A percentile compares a stretch with the other conserved stretches of the same genome.
phyloP scores from a whole-genome alignment of 2,888 invertebrate species.

The Lampropteryx suffumata region DNA sequence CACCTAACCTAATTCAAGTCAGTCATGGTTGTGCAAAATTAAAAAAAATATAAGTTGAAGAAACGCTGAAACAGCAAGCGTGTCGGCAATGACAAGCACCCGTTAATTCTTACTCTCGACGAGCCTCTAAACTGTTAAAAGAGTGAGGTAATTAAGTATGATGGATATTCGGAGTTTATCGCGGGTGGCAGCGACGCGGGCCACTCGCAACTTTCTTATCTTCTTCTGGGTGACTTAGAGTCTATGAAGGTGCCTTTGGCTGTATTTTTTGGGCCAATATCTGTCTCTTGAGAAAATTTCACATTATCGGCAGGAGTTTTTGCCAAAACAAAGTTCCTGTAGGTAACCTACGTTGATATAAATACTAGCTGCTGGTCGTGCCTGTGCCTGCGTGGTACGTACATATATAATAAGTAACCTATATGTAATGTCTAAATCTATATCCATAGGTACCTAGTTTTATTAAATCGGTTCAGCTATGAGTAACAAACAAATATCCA shows the following conservation, averaged over 20 bases:
- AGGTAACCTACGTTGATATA: not conserved
- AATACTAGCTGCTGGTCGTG: too few relatives aligned
- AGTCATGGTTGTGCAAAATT: constrained; percentile 40
- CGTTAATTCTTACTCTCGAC: constrained; percentile 64
- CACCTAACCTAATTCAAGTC: constrained; percentile 41
- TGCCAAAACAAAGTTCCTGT: constrained; percentile 8
- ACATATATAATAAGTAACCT: too few relatives aligned
- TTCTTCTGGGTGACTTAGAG: constrained; percentile 56
- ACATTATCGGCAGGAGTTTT: constrained; percentile 25
- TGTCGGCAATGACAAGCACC: constrained; percentile 62
- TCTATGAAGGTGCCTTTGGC: constrained; percentile 48
- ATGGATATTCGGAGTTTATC: constrained; percentile 77
- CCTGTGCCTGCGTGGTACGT: too few relatives aligned
- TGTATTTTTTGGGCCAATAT: constrained; percentile 48
- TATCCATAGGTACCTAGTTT: too few relatives aligned
- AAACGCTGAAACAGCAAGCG: constrained; percentile 57
- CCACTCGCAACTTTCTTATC: constrained; percentile 68
- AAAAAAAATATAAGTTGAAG: constrained; percentile 51
- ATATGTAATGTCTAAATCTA: too few relatives aligned
- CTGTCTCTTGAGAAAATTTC: constrained; percentile 33
- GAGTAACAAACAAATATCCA: too few relatives aligned
- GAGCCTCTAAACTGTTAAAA: constrained; percentile 70
- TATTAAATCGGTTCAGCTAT: too few relatives aligned
- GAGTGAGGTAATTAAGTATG: constrained; percentile 77
- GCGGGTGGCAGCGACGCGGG: constrained; percentile 60